Conservation (phyloP, 2,113 vertebrate genomes). For the Meleagris gallopavo region DNA sequence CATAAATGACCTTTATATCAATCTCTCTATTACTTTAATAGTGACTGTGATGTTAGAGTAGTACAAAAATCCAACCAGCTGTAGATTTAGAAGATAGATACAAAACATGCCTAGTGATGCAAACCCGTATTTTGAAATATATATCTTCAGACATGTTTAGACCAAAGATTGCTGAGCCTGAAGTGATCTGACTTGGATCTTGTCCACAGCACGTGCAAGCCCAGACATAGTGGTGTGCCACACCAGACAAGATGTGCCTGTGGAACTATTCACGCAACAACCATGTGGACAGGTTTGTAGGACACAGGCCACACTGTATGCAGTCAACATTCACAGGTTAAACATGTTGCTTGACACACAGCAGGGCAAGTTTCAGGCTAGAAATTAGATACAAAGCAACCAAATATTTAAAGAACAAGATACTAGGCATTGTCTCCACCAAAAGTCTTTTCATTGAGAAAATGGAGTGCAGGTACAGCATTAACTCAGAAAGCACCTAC, state of each 20-base stretch:
- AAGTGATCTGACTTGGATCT: neutral
- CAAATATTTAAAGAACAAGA: neutral
- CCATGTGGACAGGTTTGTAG: accelerated
- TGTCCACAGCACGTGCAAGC: neutral
- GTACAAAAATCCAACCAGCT: neutral
- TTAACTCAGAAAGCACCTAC: neutral
- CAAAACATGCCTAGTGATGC: neutral
- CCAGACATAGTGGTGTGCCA: neutral
- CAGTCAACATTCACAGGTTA: neutral
- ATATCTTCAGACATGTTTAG: neutral
- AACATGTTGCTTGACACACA: accelerated
- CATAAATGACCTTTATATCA: neutral
- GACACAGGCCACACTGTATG: neutral
- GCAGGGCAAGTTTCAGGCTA: neutral
- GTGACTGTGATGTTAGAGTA: neutral
- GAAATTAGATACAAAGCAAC: neutral
- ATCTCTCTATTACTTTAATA: neutral
- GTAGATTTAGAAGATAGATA: neutral
- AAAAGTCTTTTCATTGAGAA: neutral
- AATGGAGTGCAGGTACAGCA: neutral
- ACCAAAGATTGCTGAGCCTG: neutral
- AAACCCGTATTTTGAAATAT: neutral
- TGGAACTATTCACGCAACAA: neutral
- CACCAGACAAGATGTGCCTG: neutral
- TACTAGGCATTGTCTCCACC: neutral